Evolutionary conservation across 1,140 invertebrate species (phyloP).

Genomic region (Orius insidiosus): DNA sequence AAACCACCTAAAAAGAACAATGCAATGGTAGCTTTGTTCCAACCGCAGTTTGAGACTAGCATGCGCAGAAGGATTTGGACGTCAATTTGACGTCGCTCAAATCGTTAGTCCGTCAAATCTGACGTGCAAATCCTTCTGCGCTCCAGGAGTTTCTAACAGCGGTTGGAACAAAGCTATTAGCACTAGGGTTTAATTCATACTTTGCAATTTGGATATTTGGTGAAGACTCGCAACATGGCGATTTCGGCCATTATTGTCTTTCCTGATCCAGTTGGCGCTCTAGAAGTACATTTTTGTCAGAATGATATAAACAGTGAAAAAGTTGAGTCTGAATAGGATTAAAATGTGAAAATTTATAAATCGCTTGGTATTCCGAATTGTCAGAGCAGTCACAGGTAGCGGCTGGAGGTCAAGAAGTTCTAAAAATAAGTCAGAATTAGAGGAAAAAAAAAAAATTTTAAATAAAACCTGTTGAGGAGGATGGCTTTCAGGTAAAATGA

Average conservation of each 20-base stretch:
- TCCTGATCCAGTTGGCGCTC: constrained; percentile 95
- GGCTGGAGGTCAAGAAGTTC: constrained; percentile 84
- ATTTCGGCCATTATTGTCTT: constrained; percentile 98
- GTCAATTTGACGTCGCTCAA: too few relatives aligned
- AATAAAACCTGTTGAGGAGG: constrained; percentile 69
- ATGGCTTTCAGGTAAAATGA: constrained; percentile 82
- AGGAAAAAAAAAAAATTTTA: background rate
- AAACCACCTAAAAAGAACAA: constrained; percentile 49
- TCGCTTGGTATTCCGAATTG: constrained; percentile 51
- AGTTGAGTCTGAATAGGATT: constrained; percentile 99
- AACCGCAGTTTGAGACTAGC: too few relatives aligned
- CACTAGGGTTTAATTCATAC: constrained; percentile 34
- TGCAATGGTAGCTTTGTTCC: too few relatives aligned
- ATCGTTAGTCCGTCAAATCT: too few relatives aligned
- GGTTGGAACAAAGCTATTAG: too few relatives aligned
- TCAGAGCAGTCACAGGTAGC: constrained; percentile 70
- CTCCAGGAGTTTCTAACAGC: too few relatives aligned
- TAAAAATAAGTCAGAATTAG: constrained; percentile 24
- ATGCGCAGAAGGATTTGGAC: too few relatives aligned
- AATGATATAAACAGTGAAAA: constrained; percentile 91
- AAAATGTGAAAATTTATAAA: constrained; percentile 91
- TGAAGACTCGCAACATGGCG: constrained; percentile 88
- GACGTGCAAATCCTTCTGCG: too few relatives aligned
- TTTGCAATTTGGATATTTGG: constrained; percentile 65
- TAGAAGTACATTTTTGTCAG: constrained; percentile 88